Evolutionary conservation across 2,888 invertebrate genomes (phyloP), one percentile per base, ranked within the genome.

Genomic region (Horisme vitalbata): DNA sequence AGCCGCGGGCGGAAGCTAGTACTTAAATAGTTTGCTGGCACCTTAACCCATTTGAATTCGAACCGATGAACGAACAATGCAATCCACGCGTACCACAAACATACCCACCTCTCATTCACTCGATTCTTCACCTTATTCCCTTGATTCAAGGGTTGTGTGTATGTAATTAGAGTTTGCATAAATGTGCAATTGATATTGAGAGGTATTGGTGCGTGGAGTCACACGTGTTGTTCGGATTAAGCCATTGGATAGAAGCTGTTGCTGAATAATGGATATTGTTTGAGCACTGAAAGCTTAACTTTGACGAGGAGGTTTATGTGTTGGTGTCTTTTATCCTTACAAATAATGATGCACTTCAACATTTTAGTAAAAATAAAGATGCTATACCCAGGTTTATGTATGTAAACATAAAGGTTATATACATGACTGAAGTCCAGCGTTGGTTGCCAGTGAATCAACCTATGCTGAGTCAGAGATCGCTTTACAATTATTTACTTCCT

Each of bases 11-110:
- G n/a, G n/a, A n/a, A n/a, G 5, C 15, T 15, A 15, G 15, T 15
- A 15, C 15, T 3, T 15, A 15, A 3, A 15, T 15, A 15, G 3
- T 15, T 4, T 15, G 15, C 15, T 52, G 18, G n/a, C 30, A 10
- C 50, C 67, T 57, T 69, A 54, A 67, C 55, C 39, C 45, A 54
- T 68, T 66, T 61, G 57, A 63, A 70, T 70, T 61, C 63, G 57
- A 69, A 72, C 67, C 66, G 59, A 75, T 74, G 65, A 65, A 65
- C 66, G 64, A 61, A 59, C 64, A 63, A 71, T 70, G 63, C 73
- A 67, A 59, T 55, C 53, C 52, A 27, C 47, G 33, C 47, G 53
- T 56, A 13, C 34, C 28, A 54, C 41, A 31, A 41, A 27, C 10
- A 26, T 27, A 23, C 27, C n/a, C 5, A n/a, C 0, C 11, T 2